phyloP scores from a whole-genome alignment of 2,113 vertebrate species.

The Leptocoma aspasia region DNA sequence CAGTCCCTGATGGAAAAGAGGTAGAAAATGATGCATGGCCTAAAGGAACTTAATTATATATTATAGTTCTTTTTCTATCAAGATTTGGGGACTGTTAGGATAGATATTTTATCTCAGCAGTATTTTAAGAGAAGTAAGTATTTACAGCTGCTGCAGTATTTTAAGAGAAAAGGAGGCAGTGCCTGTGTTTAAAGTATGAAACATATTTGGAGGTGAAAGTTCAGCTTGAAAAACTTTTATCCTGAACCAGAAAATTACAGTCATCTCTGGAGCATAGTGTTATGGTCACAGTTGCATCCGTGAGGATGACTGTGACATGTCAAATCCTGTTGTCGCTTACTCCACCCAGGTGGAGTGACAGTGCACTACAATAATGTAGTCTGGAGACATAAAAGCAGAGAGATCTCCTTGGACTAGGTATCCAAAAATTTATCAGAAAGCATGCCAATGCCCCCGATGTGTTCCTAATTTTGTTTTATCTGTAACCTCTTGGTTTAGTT shows the following conservation, averaged over 20 bases:
- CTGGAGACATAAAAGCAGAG: background rate
- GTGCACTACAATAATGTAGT: background rate
- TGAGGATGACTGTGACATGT: background rate
- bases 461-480: background rate
- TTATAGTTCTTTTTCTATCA: background rate
- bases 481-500: conserved; percentile 44
- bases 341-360: background rate
- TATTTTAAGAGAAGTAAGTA: background rate
- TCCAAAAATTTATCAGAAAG: background rate
- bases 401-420: background rate
- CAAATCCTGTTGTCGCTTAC: background rate
- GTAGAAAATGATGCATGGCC: background rate
- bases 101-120: background rate
- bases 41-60: background rate
- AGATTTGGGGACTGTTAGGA: background rate
- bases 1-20: background rate
- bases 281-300: background rate
- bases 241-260: background rate
- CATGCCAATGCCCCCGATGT: background rate
- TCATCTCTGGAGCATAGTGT: background rate
- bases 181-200: background rate
- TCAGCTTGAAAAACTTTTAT: background rate
- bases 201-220: background rate
- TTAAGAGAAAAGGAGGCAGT: background rate
- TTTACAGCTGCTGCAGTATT: background rate